Conservation (phyloP, 2,888 invertebrate species). For the Tetropium fuscum region DNA sequence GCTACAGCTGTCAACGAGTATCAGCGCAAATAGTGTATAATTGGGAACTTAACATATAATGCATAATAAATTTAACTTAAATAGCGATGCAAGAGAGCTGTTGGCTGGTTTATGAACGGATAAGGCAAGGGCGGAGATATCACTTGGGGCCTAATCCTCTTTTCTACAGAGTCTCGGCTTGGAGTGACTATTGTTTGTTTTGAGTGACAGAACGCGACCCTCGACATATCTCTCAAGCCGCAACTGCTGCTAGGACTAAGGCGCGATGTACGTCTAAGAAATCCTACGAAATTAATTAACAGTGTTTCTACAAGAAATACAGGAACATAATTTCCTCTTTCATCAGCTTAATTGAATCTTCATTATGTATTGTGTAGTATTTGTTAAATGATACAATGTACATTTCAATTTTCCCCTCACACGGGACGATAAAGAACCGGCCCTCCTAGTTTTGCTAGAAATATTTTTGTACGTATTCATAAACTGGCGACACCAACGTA, state of each 20-base stretch:
- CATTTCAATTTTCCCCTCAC: too few relatives aligned
- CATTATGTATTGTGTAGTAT: conserved; percentile 25
- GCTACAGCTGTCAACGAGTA: conserved; percentile 24
- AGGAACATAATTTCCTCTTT: conserved; percentile 8
- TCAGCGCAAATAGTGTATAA: conserved; percentile 26
- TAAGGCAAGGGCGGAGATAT: neutral
- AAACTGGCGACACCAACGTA: too few relatives aligned
- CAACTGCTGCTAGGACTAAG: conserved; percentile 1
- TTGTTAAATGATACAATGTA: too few relatives aligned
- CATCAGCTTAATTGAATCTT: conserved; percentile 9
- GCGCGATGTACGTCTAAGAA: conserved; percentile 9
- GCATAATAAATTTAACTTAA: conserved; percentile 34
- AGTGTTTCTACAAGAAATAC: conserved; percentile 16
- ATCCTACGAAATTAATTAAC: conserved; percentile 18
- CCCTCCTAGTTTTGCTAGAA: too few relatives aligned
- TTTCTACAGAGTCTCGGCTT: conserved; percentile 33
- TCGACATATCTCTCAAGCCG: conserved; percentile 33
- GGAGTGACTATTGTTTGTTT: conserved; percentile 29
- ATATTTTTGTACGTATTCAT: too few relatives aligned
- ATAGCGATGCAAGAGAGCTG: conserved; percentile 32
- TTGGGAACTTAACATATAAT: conserved; percentile 29
- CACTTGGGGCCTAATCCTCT: conserved; percentile 30
- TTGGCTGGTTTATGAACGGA: conserved; percentile 10
- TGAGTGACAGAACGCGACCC: conserved; percentile 35
- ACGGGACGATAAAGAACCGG: too few relatives aligned